These are phyloP conservation scores for Theodoxus fluviatilis DNA, from an alignment of 2,888 invertebrate species.

Conservation along the genomic window DNA sequence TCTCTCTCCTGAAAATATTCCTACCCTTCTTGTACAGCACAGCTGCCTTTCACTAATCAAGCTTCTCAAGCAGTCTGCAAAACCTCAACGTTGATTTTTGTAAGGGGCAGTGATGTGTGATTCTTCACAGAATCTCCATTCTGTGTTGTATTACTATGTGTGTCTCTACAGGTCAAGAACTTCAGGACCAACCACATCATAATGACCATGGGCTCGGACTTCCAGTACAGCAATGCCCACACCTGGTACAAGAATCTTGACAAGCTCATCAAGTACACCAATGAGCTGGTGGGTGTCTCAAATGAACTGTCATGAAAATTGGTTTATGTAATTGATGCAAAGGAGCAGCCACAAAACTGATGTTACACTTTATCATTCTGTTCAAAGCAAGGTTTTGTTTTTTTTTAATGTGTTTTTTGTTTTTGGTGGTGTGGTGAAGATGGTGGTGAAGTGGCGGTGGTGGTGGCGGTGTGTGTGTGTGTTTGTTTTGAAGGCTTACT, in stretches of 20 bases:
- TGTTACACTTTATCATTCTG: no score
- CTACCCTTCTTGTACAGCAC: no score
- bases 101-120: background rate
- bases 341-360: background rate
- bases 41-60: no score
- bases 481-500: no score
- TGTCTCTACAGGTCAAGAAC: constrained; percentile 68
- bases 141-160: no score
- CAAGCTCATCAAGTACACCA: constrained; percentile 81
- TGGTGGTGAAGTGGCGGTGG: no score
- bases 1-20: no score
- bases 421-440: no score
- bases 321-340: background rate
- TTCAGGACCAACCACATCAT: constrained; percentile 74
- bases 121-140: no score
- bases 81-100: background rate
- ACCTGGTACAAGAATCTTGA: constrained; percentile 85
- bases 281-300: constrained; percentile 61
- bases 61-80: background rate
- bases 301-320: background rate
- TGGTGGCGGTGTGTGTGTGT: no score
- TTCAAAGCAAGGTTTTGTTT: no score
- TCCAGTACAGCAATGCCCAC: constrained; percentile 83
- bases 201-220: constrained; percentile 90
- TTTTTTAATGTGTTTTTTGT: no score